A percentile compares a stretch with the other conserved stretches of the same genome.
phyloP scores from a whole-genome alignment of 2,888 invertebrate species.

The Drosophila demipolita region DNA sequence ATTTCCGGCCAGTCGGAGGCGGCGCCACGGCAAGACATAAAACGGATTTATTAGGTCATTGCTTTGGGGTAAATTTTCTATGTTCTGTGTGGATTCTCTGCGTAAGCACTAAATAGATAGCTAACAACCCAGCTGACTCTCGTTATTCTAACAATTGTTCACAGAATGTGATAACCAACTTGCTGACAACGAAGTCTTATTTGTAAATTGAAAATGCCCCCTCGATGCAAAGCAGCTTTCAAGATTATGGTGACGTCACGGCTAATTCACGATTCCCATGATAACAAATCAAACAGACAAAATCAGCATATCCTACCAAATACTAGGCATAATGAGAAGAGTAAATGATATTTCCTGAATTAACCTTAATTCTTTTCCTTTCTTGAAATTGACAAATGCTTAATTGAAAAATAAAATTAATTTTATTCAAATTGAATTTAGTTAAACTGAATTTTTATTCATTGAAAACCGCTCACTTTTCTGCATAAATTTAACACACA shows the following conservation, averaged over 20 bases:
- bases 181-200: constrained; percentile 69
- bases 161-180: constrained; percentile 51
- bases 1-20: constrained; percentile 68
- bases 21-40: constrained; percentile 76
- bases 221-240: constrained; percentile 8
- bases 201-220: constrained; percentile 61
- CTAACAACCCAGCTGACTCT: constrained; percentile 35
- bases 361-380: constrained; percentile 4
- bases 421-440: background rate
- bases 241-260: constrained; percentile 24
- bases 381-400: background rate
- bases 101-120: constrained; percentile 56
- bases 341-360: background rate
- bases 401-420: background rate
- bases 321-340: background rate
- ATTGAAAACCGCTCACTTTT: background rate
- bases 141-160: constrained; percentile 66
- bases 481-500: background rate
- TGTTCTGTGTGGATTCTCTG: constrained; percentile 24
- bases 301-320: constrained; percentile 1
- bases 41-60: constrained; percentile 79
- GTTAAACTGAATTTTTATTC: background rate
- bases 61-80: constrained; percentile 33
- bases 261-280: background rate
- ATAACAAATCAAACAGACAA: background rate